Evolutionary conservation across 2,797 vertebrate species (phyloP).

Genomic region (Trematomus bernacchii): DNA sequence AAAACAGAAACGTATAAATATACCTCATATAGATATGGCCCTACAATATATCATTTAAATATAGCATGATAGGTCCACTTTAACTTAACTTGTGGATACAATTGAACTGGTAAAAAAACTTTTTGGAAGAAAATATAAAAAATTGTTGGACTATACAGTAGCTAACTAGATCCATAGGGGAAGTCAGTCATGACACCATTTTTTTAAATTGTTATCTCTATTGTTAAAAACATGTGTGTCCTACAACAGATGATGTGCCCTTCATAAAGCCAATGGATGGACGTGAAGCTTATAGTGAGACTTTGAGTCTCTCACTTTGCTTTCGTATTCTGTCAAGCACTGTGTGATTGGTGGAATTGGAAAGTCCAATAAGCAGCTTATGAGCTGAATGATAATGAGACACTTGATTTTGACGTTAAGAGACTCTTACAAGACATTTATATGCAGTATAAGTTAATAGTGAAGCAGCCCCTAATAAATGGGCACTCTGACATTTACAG

Average conservation of each 20-base stretch:
- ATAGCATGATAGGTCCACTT: no score
- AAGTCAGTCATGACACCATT: not conserved
- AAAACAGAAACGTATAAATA: no score
- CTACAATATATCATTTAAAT: no score
- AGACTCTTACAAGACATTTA: constrained; percentile 51
- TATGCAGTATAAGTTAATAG: constrained; percentile 48
- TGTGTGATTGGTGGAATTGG: constrained; percentile 32
- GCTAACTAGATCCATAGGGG: not conserved
- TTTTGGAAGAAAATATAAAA: not conserved
- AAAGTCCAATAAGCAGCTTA: constrained; percentile 55
- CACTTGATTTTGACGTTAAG: constrained; percentile 64
- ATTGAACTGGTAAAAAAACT: no score
- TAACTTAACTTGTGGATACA: not conserved
- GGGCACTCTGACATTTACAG: constrained; percentile 50
- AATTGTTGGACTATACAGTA: not conserved
- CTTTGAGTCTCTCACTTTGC: constrained; percentile 13
- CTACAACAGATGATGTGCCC: not conserved
- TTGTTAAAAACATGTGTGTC: not conserved
- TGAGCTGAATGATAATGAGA: constrained; percentile 54
- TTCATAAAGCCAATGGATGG: not conserved
- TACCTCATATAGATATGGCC: no score
- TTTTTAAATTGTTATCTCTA: not conserved
- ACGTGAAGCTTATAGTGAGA: not conserved
- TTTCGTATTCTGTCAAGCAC: constrained; percentile 14
- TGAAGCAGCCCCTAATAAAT: constrained; percentile 50